Evolutionary conservation across 2,888 invertebrate genomes (phyloP).

Genomic region (Pachycephus smyrnensis): DNA sequence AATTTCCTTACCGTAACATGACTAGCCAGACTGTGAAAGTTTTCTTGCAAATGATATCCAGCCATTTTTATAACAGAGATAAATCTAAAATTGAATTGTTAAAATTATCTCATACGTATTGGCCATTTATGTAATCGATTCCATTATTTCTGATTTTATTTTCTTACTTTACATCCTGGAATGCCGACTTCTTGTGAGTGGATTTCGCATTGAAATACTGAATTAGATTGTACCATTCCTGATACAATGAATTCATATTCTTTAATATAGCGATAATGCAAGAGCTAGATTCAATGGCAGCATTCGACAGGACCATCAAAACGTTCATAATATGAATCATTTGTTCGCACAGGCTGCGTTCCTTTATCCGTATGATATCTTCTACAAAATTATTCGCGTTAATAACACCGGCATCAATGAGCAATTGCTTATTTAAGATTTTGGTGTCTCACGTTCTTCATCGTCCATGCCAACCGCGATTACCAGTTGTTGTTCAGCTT

Average conservation of each 20-base stretch:
- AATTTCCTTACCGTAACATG: slow-evolving; percentile 69
- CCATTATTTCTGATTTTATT: slow-evolving; percentile 10
- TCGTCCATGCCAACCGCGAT: slow-evolving; percentile 39
- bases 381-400: slow-evolving; percentile 34
- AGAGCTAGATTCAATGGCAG: slow-evolving; percentile 69
- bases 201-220: slow-evolving; percentile 72
- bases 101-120: not conserved
- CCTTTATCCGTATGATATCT: slow-evolving; percentile 69
- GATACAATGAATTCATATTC: slow-evolving; percentile 70
- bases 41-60: slow-evolving; percentile 72
- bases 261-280: slow-evolving; percentile 71
- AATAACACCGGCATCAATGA: not conserved
- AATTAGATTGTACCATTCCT: slow-evolving; percentile 70
- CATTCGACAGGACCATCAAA: slow-evolving; percentile 69
- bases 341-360: slow-evolving; percentile 72
- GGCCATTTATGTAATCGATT: not conserved
- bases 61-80: slow-evolving; percentile 71
- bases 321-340: slow-evolving; percentile 70
- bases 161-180: slow-evolving; percentile 69
- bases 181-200: slow-evolving; percentile 66
- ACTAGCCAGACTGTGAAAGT: slow-evolving; percentile 72
- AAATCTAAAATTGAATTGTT: slow-evolving; percentile 62
- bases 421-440: not conserved
- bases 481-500: slow-evolving; percentile 51
- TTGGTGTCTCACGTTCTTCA: slow-evolving; percentile 39